Conservation (phyloP, 2,113 vertebrate genomes). For the Orientallactaga bullata region DNA sequence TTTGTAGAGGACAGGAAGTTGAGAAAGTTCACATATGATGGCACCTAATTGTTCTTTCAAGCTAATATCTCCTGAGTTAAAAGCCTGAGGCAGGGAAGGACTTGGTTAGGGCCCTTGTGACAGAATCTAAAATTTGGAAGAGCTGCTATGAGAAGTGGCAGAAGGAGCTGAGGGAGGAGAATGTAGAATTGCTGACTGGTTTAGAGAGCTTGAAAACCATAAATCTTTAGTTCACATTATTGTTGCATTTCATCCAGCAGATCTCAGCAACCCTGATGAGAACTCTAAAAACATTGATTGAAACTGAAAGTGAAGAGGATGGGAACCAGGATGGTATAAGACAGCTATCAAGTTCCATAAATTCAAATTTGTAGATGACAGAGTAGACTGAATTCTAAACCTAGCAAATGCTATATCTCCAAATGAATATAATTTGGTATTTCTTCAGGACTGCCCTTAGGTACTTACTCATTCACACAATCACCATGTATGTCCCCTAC, state of each 20-base stretch:
- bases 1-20: not conserved
- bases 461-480: not conserved
- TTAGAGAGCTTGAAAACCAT: conserved; percentile 53
- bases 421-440: not conserved
- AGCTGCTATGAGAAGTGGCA: conserved; percentile 39
- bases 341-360: conserved; percentile 52
- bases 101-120: conserved; percentile 3
- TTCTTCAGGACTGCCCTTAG: not conserved
- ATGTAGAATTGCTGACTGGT: conserved; percentile 65
- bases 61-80: conserved; percentile 25
- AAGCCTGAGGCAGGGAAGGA: conserved; percentile 41
- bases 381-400: conserved; percentile 34
- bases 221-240: conserved; percentile 28
- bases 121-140: conserved; percentile 56
- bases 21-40: not conserved
- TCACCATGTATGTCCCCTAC: fast-evolving
- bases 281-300: conserved; percentile 13
- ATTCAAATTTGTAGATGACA: conserved; percentile 54
- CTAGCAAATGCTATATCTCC: not conserved
- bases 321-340: conserved; percentile 13
- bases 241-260: conserved; percentile 49
- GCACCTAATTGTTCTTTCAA: conserved; percentile 62
- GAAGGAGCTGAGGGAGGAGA: conserved; percentile 52
- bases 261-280: conserved; percentile 24
- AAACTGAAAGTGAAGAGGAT: conserved; percentile 45